Base-by-base conservation (phyloP, 1,140 invertebrate genomes). In the Trachymyrmex cornetzi region DNA sequence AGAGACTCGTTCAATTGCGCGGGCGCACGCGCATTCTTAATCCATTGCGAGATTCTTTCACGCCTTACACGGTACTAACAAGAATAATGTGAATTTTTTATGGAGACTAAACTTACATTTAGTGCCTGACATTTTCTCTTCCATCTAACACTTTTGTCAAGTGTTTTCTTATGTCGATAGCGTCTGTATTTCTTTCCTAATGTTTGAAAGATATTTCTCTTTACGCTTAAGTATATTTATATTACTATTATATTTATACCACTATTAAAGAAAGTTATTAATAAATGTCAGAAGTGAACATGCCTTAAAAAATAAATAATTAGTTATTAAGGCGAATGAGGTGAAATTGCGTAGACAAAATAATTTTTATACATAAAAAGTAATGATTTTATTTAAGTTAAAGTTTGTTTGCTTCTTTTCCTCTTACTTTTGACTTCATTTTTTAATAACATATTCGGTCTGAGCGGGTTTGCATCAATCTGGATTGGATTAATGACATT, bases 241-340 rank as follows among this genome's bases (percentile, higher is more conserved):
- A 22, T 5, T 34, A 34, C 12, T 22, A 57, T 57, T 75, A 34
- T 2, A 38, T 61, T 44, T 19, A 24, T 63, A 22, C 19, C 30
- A 48, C 12, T n/a, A 3, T 66, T 27, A n/a, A 12, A 34, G 19
- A 53, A 0, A 57, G 67, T 3, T 63, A 22, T 27, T 22, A 19
- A 75, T 61, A 61, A 74, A 74, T 61, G 38, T 75, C 38, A 63
- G 2, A 71, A 27, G 22, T 27, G 24, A 69, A 57, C 11, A 16
- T 27, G 11, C 0, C 16, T 57, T 57, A 19, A 30, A 11, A 71
- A 27, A 14, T 16, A 55, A 57, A 69, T 81, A 24, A 55, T 38
- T 24, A 81, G 3, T 24, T 22, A 14, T 64, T 19, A 5, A 22
- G 2, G 3, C 24, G 12, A 34, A 66, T 57, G 7, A 55, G 4